phyloP scores from a whole-genome alignment of 2,888 invertebrate genomes.

The Nudaria mundana region DNA sequence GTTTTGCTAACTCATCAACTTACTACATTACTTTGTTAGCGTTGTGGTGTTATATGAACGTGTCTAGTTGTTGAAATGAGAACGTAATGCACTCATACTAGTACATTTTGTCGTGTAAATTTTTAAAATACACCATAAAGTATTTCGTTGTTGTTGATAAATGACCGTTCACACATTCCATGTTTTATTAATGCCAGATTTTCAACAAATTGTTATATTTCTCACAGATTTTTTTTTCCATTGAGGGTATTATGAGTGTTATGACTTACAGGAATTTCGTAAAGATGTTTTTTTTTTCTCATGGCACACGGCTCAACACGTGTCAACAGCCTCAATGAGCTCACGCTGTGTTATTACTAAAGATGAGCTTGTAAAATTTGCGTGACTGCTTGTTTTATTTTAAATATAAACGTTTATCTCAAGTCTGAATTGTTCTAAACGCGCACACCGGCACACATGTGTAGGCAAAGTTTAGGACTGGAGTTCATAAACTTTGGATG shows the following conservation, averaged over 20 bases:
- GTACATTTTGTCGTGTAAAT: slow-evolving; percentile 30
- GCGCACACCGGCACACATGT: too few species aligned
- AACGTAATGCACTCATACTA: slow-evolving; percentile 33
- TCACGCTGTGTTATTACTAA: slow-evolving; percentile 1
- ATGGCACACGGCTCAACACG: slow-evolving; percentile 3
- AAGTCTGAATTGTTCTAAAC: too few species aligned
- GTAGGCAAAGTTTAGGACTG: too few species aligned
- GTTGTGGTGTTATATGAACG: slow-evolving; percentile 16
- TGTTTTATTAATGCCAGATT: slow-evolving; percentile 25
- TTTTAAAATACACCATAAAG: slow-evolving; percentile 30
- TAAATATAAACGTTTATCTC: too few species aligned
- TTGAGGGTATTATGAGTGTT: slow-evolving; percentile 15
- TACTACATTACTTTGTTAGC: slow-evolving; percentile 24
- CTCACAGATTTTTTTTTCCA: slow-evolving; percentile 20
- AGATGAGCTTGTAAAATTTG: too few species aligned
- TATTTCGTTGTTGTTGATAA: slow-evolving; percentile 31
- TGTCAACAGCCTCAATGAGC: slow-evolving; percentile 5
- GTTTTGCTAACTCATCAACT: slow-evolving; percentile 34
- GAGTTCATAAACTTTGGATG: too few species aligned
- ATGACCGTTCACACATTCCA: slow-evolving; percentile 38
- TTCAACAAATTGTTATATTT: slow-evolving; percentile 22
- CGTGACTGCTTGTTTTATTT: too few species aligned
- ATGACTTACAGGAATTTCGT: slow-evolving; percentile 5
- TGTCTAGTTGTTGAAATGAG: slow-evolving; percentile 43
- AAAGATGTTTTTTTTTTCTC: slow-evolving; percentile 1